These are phyloP conservation scores for Nineta flava DNA, from an alignment of 2,888 invertebrate species.

Conservation along the genomic window DNA sequence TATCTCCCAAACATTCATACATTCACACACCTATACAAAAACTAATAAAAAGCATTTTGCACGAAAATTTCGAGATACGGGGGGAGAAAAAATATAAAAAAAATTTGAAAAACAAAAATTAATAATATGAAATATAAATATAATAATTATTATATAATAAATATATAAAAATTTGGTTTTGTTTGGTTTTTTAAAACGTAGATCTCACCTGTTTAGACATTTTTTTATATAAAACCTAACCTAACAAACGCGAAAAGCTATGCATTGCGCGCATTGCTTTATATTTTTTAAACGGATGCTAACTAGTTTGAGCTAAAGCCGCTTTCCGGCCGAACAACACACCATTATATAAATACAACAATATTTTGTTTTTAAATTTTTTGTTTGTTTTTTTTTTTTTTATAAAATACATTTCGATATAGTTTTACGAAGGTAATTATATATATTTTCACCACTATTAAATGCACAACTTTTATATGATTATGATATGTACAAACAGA, in stretches of 20 bases:
- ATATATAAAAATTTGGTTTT: conserved; percentile 9
- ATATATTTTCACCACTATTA: conserved; percentile 1
- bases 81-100: too few species aligned
- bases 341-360: neutral
- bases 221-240: conserved; percentile 21
- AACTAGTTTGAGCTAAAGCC: conserved; percentile 1
- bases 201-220: conserved; percentile 27
- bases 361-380: neutral
- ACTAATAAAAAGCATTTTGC: too few species aligned
- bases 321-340: conserved; percentile 1
- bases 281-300: conserved; percentile 10
- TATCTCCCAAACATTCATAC: too few species aligned
- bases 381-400: neutral
- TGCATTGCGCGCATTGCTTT: conserved; percentile 32
- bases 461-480: conserved; percentile 1
- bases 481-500: conserved; percentile 3
- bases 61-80: too few species aligned
- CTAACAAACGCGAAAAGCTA: conserved; percentile 26
- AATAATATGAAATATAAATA: neutral
- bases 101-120: too few species aligned
- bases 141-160: conserved; percentile 6
- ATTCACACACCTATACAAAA: too few species aligned
- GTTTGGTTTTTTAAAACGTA: conserved; percentile 11
- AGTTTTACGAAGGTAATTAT: neutral
- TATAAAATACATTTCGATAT: neutral